phyloP scores from a whole-genome alignment of 2,888 invertebrate species.

The Nasonovia ribisnigri region DNA sequence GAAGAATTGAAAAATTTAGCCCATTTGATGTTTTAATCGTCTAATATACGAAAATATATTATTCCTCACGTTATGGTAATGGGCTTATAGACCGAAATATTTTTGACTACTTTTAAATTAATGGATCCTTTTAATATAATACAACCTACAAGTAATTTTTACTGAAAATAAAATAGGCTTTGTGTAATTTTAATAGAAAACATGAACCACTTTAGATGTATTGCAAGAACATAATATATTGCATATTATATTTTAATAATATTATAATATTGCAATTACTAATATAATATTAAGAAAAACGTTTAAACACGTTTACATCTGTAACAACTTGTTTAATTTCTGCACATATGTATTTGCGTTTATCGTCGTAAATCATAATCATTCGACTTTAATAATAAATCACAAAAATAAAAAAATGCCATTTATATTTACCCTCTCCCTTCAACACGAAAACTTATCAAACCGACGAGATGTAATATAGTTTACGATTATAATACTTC shows the following conservation, averaged over 20 bases:
- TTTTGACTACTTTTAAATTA: neutral
- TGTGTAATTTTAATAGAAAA: neutral
- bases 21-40: neutral
- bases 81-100: neutral
- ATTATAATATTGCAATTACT: neutral
- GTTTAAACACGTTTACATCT: neutral
- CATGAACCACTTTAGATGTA: neutral
- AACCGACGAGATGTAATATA: constrained; percentile 12
- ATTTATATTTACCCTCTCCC: neutral
- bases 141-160: neutral
- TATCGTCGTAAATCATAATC: constrained; percentile 15
- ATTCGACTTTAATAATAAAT: neutral
- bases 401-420: constrained; percentile 11
- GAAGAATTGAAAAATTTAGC: neutral
- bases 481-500: constrained; percentile 30
- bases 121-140: neutral
- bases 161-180: neutral
- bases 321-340: neutral
- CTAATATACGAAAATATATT: neutral
- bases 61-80: neutral
- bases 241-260: no score
- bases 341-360: neutral
- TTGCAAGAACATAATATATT: neutral
- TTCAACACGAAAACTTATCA: neutral
- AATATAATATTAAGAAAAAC: neutral